Evolutionary conservation across 2,113 vertebrate species (phyloP).

Genomic region (Brachyhypopomus gauderio): DNA sequence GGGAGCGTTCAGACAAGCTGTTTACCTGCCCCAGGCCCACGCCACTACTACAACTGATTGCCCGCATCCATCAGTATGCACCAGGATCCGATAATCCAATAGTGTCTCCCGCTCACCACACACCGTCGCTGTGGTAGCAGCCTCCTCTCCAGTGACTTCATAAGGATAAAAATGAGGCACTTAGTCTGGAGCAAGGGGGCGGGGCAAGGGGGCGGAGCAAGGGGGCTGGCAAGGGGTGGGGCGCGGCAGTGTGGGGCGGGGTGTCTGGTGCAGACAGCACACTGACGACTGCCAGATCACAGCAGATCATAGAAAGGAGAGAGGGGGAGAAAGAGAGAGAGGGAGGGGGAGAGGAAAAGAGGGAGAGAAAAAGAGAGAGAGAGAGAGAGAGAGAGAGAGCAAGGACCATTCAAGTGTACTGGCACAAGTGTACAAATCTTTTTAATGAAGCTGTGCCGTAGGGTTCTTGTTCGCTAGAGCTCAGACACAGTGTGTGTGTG

Average conservation of each 20-base stretch:
- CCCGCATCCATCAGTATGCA: slow-evolving; percentile 55
- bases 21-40: slow-evolving; percentile 47
- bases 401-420: not conserved
- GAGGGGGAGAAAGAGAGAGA: not conserved
- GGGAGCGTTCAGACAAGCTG: slow-evolving; percentile 54
- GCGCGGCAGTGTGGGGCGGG: too few species aligned
- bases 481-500: not conserved
- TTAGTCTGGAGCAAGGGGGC: slow-evolving; percentile 49
- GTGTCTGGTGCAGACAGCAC: not conserved
- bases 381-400: not conserved
- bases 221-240: not conserved
- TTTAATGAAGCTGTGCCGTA: not conserved
- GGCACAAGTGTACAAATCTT: not conserved
- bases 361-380: slow-evolving; percentile 1
- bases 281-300: slow-evolving; percentile 27
- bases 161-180: slow-evolving; percentile 51
- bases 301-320: slow-evolving; percentile 6
- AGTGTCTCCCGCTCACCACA: slow-evolving; percentile 20
- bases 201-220: not conserved
- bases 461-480: slow-evolving; percentile 11
- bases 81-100: slow-evolving; percentile 53
- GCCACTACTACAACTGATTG: slow-evolving; percentile 55
- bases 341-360: not conserved
- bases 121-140: slow-evolving; percentile 25
- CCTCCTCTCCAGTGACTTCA: slow-evolving; percentile 43